Base-by-base conservation (phyloP, 1,140 invertebrate species). In the Eciton burchellii region DNA sequence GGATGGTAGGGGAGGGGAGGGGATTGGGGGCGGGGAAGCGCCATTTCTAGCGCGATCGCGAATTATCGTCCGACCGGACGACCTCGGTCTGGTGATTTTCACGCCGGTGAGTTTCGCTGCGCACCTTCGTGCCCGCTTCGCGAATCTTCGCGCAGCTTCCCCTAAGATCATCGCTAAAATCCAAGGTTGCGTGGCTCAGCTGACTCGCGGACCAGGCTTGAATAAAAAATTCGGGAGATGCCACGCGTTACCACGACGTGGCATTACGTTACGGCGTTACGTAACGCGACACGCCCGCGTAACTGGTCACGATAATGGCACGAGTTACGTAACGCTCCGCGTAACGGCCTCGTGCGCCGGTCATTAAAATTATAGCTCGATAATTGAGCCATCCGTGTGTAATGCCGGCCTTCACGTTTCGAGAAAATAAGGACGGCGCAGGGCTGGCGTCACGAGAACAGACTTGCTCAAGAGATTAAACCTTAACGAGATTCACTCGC, bases 331-430 rank as follows among this genome's bases (percentile, higher is more conserved):
- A n/a, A 70, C 43, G 26, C 47, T 54, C n/a, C 35, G 8, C 29
- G 24, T 16, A 54, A 24, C 8, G 14, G 5, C 41, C 41, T 11
- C 14, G 19, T 21, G 21, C 74, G 29, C 35, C 35, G 29, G 56
- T 70, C 19, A 62, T 56, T 54, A 56, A 26, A 79, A 56, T 70
- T 70, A 79, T 79, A 70, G 45, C 52, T 70, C 12, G n/a, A 79
- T 68, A 68, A 56, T 70, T 56, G 43, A 68, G 24, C 49, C 19
- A 68, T 29, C 49, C 21, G 35, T 35, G 35, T 6, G 47, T 70
- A 29, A 54, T 35, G 12, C 41, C 19, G 43, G 47, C 49, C 29
- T 29, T 52, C 26, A 29, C 16, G 24, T n/a, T 45, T 21, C 45
- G 29, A 57, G 35, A 59, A 79, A 79, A 70, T 16, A 26, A n/a